Evolutionary conservation across 2,797 vertebrate species (phyloP), one percentile per base, ranked within the genome.

Genomic region (Potorous gilbertii): DNA sequence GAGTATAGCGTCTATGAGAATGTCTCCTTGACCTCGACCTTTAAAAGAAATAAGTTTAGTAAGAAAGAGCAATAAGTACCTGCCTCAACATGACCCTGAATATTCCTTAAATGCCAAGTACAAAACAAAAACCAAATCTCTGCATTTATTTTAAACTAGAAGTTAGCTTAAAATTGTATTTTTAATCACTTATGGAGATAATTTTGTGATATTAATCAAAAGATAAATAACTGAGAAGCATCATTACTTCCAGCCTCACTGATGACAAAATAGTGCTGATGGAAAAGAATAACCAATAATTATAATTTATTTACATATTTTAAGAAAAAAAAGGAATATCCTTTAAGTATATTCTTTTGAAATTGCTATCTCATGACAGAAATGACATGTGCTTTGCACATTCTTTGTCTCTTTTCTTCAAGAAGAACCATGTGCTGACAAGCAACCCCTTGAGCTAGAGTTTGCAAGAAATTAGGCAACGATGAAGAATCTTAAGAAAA

Each of bases 11-110:
- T 93, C 99, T 99, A 96, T 99, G 99, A 94, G 99, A 99, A 97
- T 99, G 99, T 92, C 99, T 99, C 96, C 99, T 98, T 74, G 99
- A 99, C 95, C 98, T 99, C 94, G 99, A 99, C 98, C 99, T 99
- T 98, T 93, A 93, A 96, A 97, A 90, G 94, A 92, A 98, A 97
- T 2, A 96, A 96, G 95, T 91, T 96, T 92, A 92, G 28, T 74
- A 90, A 57, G 91, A 95, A 46, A 97, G 16, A 94, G 18, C 24
- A 27, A 27, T 27, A 46, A 46, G 66, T 81, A 27, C 13, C 21
- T 81, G 40, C 74, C 40, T 46, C 21, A 87, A 50, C 3, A 87
- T 11, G 21, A 87, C 74, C 74, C 40, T 87, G 31, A 87, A 87
- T 24, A 87, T 46, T 87, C 40, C 24, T 87, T 87, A 87, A 50